A percentile compares a stretch with the other conserved stretches of the same genome.
Evolutionary conservation across 2,113 vertebrate species (phyloP).

Genomic region (Chauna torquata): DNA sequence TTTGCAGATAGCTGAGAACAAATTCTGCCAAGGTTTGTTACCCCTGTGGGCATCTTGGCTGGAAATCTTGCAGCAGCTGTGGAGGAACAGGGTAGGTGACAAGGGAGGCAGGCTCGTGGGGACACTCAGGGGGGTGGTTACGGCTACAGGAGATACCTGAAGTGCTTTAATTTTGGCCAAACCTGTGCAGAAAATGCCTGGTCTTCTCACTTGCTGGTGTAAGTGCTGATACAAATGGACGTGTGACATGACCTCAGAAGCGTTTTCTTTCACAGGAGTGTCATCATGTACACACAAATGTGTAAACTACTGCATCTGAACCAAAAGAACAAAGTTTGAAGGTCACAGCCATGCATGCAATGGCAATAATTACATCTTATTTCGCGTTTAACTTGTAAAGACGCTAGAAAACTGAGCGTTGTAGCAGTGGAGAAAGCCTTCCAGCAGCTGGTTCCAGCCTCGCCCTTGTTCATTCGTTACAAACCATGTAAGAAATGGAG

Average conservation of each 20-base stretch:
- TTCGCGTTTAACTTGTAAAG: background rate
- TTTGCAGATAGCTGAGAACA: background rate
- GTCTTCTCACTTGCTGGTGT: background rate
- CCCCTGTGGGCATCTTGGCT: background rate
- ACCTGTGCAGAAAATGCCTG: background rate
- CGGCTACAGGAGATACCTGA: too few relatives aligned
- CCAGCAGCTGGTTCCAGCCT: background rate
- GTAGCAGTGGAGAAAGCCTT: too few relatives aligned
- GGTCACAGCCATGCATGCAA: background rate
- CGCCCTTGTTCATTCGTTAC: fast-evolving
- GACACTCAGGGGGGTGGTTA: background rate
- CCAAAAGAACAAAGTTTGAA: background rate
- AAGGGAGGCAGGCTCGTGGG: background rate
- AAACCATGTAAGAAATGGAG: background rate
- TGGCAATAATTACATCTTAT: background rate
- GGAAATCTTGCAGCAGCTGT: background rate
- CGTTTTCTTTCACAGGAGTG: background rate
- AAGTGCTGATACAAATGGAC: background rate
- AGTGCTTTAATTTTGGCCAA: background rate
- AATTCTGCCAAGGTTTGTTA: background rate
- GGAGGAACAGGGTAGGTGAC: background rate
- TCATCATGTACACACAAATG: background rate
- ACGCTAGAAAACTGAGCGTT: background rate
- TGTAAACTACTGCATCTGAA: background rate
- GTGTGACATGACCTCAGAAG: background rate